Conservation (phyloP, 2,797 vertebrate genomes). For the Thunnus albacares region DNA sequence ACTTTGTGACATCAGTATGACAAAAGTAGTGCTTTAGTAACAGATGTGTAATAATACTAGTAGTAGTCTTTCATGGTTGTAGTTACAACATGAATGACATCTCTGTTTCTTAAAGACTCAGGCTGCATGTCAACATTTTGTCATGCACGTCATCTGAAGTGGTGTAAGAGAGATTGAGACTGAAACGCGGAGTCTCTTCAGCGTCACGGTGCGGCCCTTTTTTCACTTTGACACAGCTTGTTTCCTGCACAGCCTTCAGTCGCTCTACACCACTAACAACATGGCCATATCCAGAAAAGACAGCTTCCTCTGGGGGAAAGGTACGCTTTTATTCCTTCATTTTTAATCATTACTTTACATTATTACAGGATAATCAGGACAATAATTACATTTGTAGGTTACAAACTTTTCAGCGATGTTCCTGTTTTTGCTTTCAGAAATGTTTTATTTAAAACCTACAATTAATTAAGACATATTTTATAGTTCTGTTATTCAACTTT, state of each 20-base stretch:
- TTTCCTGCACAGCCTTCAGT: constrained; percentile 76
- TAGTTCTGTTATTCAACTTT: not conserved
- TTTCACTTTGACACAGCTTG: constrained; percentile 40
- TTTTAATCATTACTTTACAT: not conserved
- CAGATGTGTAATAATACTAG: not conserved
- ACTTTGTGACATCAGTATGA: no score
- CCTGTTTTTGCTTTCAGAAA: not conserved
- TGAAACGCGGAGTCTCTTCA: not conserved
- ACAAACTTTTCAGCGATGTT: not conserved
- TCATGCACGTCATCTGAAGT: constrained; percentile 17
- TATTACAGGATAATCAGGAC: not conserved
- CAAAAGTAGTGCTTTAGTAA: not conserved
- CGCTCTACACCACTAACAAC: constrained; percentile 53
- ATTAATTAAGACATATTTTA: not conserved
- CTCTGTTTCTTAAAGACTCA: constrained; percentile 2
- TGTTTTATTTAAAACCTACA: not conserved
- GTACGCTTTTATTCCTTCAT: constrained; percentile 49
- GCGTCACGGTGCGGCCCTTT: constrained; percentile 32
- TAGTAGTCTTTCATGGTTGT: not conserved
- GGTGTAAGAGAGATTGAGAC: not conserved
- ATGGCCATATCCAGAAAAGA: constrained; percentile 84
- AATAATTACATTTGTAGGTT: not conserved
- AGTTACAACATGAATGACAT: constrained; percentile 2
- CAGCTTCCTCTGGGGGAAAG: constrained; percentile 89
- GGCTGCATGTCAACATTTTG: constrained; percentile 16